Evolutionary conservation across 2,113 vertebrate species (phyloP), one percentile per base, ranked within the genome.

Genomic region (Mormyrus lacerda): DNA sequence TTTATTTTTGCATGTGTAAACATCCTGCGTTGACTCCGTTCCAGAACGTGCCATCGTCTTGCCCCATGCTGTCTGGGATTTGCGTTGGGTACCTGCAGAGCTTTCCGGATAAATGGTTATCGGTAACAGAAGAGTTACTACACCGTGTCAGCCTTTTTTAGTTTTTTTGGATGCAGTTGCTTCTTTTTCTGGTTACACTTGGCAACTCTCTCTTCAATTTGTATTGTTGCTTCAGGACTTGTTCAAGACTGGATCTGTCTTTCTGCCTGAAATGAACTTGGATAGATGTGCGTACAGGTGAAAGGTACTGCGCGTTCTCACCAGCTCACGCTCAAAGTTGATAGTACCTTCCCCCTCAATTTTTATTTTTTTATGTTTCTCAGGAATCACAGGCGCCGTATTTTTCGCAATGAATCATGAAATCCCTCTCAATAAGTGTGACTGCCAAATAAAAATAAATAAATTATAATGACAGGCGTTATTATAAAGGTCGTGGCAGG

Each of bases 171-270:
- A 76, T 31, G 69, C 10, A 9, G 27, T 76, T 69, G 27, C 61
- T 69, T 76, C 11, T 13, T 84, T 27, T 84, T 84, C 82, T 84
- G 42, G 24, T 47, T 84, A 13, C 44, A n/a, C 82, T 84, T 47
- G 82, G 82, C 44, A 84, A 47, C 82, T n/a, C 44, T 84, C 8
- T 44, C 44, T 47, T 84, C 82, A 84, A 84, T 84, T 84, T 84
- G 82, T 84, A 79, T 84, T 47, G 35, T 47, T 47, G 82, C 82
- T 47, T 9, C 10, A 24, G 82, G 82, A 44, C 44, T 84, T 10
- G 44, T 84, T 84, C 44, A 84, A n/a, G 82, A 84, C 44, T 47
- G 44, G 42, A 84, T 47, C 82, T 84, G 82, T n/a, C 24, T 84
- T 84, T 47, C 19, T 47, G 82, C 44, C 39, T 42, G 44, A 45